Evolutionary conservation across 2,113 vertebrate species (phyloP).

Genomic region (Elephas maximus): DNA sequence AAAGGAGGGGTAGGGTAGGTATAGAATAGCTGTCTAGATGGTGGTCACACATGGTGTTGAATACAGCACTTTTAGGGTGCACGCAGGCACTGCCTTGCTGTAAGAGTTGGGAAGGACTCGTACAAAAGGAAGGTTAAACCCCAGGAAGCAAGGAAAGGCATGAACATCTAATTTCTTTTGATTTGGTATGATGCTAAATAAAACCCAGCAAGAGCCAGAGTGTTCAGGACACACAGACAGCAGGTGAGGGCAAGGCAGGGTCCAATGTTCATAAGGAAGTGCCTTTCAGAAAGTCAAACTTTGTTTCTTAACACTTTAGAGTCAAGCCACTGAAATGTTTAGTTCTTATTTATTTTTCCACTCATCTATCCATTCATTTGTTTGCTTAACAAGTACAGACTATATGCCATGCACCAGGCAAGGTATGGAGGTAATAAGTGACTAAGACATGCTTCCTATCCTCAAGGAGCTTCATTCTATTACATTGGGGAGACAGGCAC

Average conservation of each 20-base stretch:
- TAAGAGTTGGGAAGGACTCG: conserved; percentile 54
- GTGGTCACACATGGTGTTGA: background rate
- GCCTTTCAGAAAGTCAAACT: background rate
- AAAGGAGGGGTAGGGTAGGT: background rate
- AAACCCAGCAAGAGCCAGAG: conserved; percentile 64
- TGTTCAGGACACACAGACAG: background rate
- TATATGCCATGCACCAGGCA: background rate
- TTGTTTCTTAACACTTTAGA: conserved; percentile 19
- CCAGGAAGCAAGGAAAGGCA: conserved; percentile 71
- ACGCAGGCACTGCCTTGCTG: conserved; percentile 28
- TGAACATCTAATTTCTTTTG: conserved; percentile 75
- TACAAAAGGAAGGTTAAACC: conserved; percentile 68
- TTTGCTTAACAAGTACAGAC: background rate
- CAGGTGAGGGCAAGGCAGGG: background rate
- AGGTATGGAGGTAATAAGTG: background rate
- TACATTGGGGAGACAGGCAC: background rate
- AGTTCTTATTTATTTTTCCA: background rate
- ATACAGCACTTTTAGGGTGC: conserved; percentile 20
- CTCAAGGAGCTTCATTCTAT: background rate
- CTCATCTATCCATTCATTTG: background rate
- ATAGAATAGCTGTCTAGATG: background rate
- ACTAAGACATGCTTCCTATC: background rate
- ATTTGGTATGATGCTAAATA: conserved; percentile 75
- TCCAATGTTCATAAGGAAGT: background rate
- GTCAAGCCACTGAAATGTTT: background rate